Percentiles rank a stretch among this genome's conserved stretches.
Conservation (phyloP, 2,888 invertebrate species). For the Deladenus siricidicola region DNA sequence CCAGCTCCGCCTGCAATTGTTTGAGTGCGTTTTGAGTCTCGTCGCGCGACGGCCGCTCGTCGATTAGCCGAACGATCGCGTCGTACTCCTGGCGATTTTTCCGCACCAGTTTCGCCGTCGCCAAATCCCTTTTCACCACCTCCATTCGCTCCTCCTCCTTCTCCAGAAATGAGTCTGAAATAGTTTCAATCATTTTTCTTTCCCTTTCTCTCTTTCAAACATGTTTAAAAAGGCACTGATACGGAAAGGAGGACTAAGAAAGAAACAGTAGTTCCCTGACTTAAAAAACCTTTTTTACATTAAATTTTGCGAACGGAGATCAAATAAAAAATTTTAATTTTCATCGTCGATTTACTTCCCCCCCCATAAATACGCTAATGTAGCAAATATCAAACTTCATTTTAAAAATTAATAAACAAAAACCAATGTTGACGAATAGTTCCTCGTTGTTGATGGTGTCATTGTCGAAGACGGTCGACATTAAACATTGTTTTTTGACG, state of each 20-base stretch:
- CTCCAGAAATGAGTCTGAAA: slow-evolving; percentile 5
- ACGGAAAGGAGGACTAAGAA: no score
- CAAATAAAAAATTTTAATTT: no score
- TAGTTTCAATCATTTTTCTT: no score
- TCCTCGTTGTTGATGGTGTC: slow-evolving; percentile 28
- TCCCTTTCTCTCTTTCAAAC: no score
- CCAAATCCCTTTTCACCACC: slow-evolving; percentile 36
- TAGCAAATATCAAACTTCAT: no score
- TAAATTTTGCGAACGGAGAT: no score
- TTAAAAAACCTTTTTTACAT: no score
- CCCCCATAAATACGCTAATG: no score
- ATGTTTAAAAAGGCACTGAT: no score
- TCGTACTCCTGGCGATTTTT: slow-evolving; percentile 47
- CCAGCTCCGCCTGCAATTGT: slow-evolving; percentile 35
- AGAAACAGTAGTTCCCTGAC: no score
- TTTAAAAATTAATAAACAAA: no score
- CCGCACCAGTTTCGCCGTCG: slow-evolving; percentile 31
- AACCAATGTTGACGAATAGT: slow-evolving; percentile 27
- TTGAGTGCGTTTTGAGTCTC: slow-evolving; percentile 33
- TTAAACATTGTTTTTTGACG: slow-evolving; percentile 31
- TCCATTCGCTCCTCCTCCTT: slow-evolving; percentile 31
- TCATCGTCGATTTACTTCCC: no score
- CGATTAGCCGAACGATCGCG: slow-evolving; percentile 35
- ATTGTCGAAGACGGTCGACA: slow-evolving; percentile 23
- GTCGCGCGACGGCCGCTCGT: slow-evolving; percentile 35